Evolutionary conservation across 1,140 invertebrate genomes (phyloP).

Genomic region (Brachionus paranguensis): DNA sequence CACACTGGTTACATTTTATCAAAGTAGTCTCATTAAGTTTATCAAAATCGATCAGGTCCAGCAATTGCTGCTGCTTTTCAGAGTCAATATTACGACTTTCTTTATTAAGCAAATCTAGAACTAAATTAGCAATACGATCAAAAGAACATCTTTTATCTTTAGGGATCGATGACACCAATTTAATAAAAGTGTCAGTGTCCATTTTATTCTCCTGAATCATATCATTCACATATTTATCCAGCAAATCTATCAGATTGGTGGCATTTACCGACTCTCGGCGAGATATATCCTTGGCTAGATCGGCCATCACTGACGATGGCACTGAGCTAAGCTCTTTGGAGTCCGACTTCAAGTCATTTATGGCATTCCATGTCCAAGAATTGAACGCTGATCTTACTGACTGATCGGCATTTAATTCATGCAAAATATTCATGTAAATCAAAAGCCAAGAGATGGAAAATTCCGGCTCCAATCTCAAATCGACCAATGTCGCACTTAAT

Average conservation of each 20-base stretch:
- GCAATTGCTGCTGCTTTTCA: slow-evolving; percentile 45
- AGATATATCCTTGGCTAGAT: slow-evolving; percentile 4
- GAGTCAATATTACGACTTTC: slow-evolving; percentile 44
- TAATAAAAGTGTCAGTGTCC: slow-evolving; percentile 48
- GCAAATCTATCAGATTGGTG: background rate
- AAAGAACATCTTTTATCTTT: slow-evolving; percentile 45
- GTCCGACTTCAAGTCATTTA: background rate
- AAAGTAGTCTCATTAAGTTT: slow-evolving; percentile 47
- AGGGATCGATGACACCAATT: slow-evolving; percentile 47
- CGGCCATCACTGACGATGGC: background rate
- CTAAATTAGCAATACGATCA: slow-evolving; percentile 47
- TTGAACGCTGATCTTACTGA: background rate
- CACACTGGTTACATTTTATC: background rate
- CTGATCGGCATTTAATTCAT: slow-evolving; percentile 7
- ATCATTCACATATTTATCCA: background rate
- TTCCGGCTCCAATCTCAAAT: slow-evolving; percentile 17
- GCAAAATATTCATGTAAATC: slow-evolving; percentile 25
- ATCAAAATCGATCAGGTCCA: slow-evolving; percentile 47
- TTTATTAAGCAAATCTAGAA: slow-evolving; percentile 48
- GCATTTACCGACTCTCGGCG: background rate
- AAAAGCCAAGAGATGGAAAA: slow-evolving; percentile 35
- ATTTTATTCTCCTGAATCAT: slow-evolving; percentile 43
- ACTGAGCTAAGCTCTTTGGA: background rate
- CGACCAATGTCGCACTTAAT: background rate
- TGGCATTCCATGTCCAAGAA: slow-evolving; percentile 12